Conservation (phyloP, 2,113 vertebrate genomes). For the Hucho hucho region DNA sequence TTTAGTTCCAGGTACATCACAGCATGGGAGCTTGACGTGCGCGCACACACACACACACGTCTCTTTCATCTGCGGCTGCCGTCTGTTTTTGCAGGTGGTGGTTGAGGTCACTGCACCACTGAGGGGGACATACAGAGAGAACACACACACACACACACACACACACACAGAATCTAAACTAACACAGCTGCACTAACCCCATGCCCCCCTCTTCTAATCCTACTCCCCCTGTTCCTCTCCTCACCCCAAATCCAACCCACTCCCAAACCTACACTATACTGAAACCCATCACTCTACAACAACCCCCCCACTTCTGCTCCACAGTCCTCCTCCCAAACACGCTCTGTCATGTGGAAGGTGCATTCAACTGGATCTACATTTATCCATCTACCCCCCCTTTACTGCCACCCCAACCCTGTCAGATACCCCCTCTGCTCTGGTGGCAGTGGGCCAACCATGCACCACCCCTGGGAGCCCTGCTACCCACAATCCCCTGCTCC, state of each 20-base stretch:
- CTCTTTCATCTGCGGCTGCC: conserved; percentile 43
- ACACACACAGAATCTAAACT: conserved; percentile 57
- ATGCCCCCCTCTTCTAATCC: conserved; percentile 30
- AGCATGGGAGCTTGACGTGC: conserved; percentile 41
- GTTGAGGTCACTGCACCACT: not conserved
- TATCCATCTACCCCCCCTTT: not conserved
- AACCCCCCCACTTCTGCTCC: not conserved
- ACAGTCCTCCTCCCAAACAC: not conserved
- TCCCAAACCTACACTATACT: conserved; percentile 31
- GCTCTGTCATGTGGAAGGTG: not conserved
- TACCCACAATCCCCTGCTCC: conserved; percentile 39
- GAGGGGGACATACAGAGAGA: not conserved
- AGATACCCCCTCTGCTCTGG: not conserved
- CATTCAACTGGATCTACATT: not conserved
- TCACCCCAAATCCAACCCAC: conserved; percentile 6
- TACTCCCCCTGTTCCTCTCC: conserved; percentile 18
- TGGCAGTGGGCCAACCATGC: conserved; percentile 36
- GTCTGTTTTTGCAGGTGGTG: conserved; percentile 61
- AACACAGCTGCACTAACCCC: conserved; percentile 66
- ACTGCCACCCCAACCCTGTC: not conserved
- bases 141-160: conserved; percentile 1
- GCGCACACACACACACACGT: not conserved
- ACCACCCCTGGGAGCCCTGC: conserved; percentile 33
- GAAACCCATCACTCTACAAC: not conserved
- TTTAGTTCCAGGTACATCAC: conserved; percentile 64